Conservation (phyloP, 2,797 vertebrate species). For the Sebastes cheni region DNA sequence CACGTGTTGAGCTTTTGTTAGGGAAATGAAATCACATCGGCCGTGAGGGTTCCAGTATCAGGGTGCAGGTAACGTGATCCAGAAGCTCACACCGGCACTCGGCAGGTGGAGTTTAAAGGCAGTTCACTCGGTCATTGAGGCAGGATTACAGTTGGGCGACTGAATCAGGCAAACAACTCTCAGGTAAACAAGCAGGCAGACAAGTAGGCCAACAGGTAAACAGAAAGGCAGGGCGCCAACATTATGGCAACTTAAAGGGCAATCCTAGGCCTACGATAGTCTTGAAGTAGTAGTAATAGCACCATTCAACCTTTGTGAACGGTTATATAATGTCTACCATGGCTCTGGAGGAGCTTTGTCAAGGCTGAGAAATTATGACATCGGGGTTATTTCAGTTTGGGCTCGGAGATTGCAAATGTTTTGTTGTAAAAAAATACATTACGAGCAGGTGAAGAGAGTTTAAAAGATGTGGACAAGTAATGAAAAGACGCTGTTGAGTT, state of each 20-base stretch:
- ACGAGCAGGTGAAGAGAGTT: not conserved
- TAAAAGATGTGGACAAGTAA: not conserved
- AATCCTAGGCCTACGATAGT: too few species aligned
- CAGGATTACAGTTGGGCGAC: conserved; percentile 19
- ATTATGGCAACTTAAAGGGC: too few species aligned
- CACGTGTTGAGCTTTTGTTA: conserved; percentile 4
- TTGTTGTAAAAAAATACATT: not conserved
- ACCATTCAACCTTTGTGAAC: too few species aligned
- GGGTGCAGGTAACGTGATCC: conserved; percentile 12
- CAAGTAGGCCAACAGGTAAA: not conserved
- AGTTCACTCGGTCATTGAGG: conserved; percentile 1
- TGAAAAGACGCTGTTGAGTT: not conserved
- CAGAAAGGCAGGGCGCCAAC: too few species aligned
- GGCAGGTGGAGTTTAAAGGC: conserved; percentile 3
- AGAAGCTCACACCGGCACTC: not conserved
- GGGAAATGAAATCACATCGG: conserved; percentile 15
- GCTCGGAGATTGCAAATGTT: not conserved
- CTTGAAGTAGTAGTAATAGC: too few species aligned
- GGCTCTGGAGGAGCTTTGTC: too few species aligned
- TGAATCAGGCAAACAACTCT: not conserved
- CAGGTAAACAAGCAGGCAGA: not conserved
- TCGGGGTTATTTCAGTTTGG: not conserved
- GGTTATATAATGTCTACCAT: too few species aligned
- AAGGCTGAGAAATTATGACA: not conserved
- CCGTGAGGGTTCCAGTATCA: not conserved